These are phyloP conservation scores for Epistrophe grossulariae DNA, from an alignment of 2,888 invertebrate genomes.

Conservation along the genomic window DNA sequence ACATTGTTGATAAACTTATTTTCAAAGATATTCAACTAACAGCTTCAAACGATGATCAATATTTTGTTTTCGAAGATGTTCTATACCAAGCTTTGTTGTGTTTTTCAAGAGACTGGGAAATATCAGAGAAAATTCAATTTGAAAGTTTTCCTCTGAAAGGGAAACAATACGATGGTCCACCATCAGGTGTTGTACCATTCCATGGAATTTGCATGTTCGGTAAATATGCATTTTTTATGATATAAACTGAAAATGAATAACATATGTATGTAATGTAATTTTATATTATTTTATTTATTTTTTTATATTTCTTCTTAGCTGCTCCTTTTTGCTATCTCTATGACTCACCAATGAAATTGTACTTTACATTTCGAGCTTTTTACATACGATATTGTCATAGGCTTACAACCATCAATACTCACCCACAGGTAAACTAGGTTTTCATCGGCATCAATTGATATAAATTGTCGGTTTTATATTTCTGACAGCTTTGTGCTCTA, in stretches of 20 bases:
- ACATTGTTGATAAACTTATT: slow-evolving; percentile 96
- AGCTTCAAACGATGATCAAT: slow-evolving; percentile 98
- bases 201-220: slow-evolving; percentile 99
- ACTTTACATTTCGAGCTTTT: slow-evolving; percentile 95
- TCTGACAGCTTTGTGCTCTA: no score
- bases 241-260: no score
- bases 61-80: slow-evolving; percentile 98
- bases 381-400: slow-evolving; percentile 96
- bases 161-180: slow-evolving; percentile 87
- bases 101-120: slow-evolving; percentile 94
- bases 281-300: neutral
- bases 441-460: neutral
- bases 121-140: slow-evolving; percentile 89
- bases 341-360: slow-evolving; percentile 93
- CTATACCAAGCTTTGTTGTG: slow-evolving; percentile 96
- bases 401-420: slow-evolving; percentile 95
- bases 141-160: slow-evolving; percentile 82
- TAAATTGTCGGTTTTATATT: neutral
- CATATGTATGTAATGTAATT: neutral
- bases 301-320: slow-evolving; percentile 85
- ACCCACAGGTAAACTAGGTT: slow-evolving; percentile 88
- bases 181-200: slow-evolving; percentile 97
- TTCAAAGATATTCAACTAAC: slow-evolving; percentile 98
- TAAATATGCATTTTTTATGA: no score
- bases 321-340: slow-evolving; percentile 97